Conservation (phyloP, 1,140 invertebrate species). For the Patella vulgata region DNA sequence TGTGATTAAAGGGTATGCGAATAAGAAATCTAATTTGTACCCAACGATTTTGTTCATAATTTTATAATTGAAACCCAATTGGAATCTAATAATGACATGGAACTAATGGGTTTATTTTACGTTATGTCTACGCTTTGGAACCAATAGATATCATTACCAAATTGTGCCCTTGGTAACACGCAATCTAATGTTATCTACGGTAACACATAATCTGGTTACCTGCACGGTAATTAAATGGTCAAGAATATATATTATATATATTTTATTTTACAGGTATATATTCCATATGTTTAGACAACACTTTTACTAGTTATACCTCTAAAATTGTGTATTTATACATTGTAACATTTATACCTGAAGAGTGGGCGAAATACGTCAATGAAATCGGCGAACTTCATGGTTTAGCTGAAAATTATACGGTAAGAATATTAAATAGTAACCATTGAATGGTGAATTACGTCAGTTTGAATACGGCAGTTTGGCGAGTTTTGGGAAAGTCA, state of each 20-base stretch:
- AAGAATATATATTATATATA: constrained; percentile 5
- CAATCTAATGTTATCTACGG: no score
- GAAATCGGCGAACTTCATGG: constrained; percentile 88
- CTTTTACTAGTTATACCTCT: constrained; percentile 89
- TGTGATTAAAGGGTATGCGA: no score
- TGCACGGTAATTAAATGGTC: not conserved
- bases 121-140: no score
- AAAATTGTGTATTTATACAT: constrained; percentile 94
- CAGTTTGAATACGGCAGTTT: not conserved
- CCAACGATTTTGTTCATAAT: no score
- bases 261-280: constrained; percentile 70
- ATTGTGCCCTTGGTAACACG: no score
- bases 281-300: constrained; percentile 94
- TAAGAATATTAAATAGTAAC: constrained; percentile 51
- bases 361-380: constrained; percentile 91
- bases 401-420: constrained; percentile 90
- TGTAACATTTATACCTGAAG: constrained; percentile 90
- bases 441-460: no score
- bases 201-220: no score
- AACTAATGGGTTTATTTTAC: no score
- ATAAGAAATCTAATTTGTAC: no score
- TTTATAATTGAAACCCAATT: no score
- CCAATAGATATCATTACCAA: no score
- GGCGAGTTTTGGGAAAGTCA: not conserved
- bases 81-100: no score